Evolutionary conservation across 2,797 vertebrate species (phyloP).

Genomic region (Bovichtus diacanthus): DNA sequence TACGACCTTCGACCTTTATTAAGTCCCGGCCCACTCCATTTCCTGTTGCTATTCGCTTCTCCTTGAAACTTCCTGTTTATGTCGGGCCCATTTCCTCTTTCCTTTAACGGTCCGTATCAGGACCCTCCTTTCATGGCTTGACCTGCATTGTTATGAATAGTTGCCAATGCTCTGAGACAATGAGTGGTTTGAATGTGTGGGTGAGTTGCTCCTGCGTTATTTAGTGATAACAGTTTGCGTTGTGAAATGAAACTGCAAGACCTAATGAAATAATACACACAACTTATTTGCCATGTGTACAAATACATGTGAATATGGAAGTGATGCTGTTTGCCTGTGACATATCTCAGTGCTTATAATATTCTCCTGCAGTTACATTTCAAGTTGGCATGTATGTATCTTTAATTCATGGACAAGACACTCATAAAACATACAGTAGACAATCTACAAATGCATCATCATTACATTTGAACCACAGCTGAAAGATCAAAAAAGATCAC

Average conservation of each 20-base stretch:
- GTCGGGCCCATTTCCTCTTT: slow-evolving; percentile 83
- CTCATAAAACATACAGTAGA: not conserved
- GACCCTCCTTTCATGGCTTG: slow-evolving; percentile 64
- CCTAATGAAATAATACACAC: not conserved
- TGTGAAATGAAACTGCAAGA: not conserved
- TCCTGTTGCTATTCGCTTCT: slow-evolving; percentile 85
- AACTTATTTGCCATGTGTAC: not conserved
- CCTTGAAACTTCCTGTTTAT: slow-evolving; percentile 88
- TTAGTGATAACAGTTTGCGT: not conserved
- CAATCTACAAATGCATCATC: not conserved
- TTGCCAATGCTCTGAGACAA: slow-evolving; percentile 67
- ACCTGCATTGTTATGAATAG: slow-evolving; percentile 71
- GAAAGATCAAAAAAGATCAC: not conserved
- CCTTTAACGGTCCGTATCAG: slow-evolving; percentile 68
- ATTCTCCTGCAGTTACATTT: not conserved
- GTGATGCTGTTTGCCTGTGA: not conserved
- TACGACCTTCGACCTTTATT: slow-evolving; percentile 79
- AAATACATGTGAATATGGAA: not conserved
- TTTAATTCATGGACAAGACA: not conserved
- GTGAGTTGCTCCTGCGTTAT: slow-evolving; percentile 21
- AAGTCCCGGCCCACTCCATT: slow-evolving; percentile 79
- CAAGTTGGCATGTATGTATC: not conserved
- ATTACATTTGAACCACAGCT: not conserved
- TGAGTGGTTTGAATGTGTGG: slow-evolving; percentile 45
- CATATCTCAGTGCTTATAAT: not conserved